phyloP scores from a whole-genome alignment of 2,113 vertebrate species.

The Paracanthobrama guichenoti region DNA sequence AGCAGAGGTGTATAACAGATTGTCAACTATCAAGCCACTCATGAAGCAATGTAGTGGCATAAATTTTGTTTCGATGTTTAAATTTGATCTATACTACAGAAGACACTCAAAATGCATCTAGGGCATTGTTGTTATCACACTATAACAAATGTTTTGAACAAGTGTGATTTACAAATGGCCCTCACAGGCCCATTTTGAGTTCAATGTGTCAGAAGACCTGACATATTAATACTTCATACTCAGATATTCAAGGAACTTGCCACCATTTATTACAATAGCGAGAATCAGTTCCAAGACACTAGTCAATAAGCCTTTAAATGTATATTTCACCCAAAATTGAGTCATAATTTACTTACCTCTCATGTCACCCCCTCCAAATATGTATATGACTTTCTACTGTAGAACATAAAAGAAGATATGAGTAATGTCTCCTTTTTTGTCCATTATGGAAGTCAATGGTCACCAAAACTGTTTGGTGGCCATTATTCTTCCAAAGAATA shows the following conservation, averaged over 20 bases:
- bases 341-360: background rate
- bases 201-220: background rate
- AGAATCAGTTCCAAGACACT: background rate
- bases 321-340: background rate
- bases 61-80: background rate
- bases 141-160: background rate
- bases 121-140: background rate
- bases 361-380: background rate
- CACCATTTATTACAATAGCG: background rate
- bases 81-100: background rate
- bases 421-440: background rate
- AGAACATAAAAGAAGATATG: background rate
- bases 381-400: background rate
- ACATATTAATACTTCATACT: conserved; percentile 12
- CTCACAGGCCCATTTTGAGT: background rate
- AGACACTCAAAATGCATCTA: background rate
- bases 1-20: background rate
- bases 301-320: background rate
- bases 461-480: background rate
- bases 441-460: background rate
- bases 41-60: background rate
- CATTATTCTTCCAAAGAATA: background rate
- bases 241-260: background rate
- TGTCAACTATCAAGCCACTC: background rate
- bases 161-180: background rate